Evolutionary conservation across 2,888 invertebrate species (phyloP), one percentile per base, ranked within the genome.

Genomic region (Calliscelio sp.): DNA sequence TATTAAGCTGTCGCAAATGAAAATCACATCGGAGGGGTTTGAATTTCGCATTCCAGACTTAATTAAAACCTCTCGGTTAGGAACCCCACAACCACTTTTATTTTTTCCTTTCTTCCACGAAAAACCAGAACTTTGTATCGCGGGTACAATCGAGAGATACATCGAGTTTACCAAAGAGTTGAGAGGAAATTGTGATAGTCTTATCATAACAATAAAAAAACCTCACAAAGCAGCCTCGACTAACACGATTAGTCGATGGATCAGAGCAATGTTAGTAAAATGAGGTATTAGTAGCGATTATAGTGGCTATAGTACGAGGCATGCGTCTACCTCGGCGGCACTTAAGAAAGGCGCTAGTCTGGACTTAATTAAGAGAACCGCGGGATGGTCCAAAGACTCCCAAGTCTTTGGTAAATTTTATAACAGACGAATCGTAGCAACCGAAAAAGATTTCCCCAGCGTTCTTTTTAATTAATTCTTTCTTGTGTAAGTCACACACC

Each of bases 61-160:
- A 41, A 41, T 41, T 41, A 41, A 41, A 41, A 41, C 41, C 41
- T 41, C 41, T 11, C 11, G 41, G 41, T n/a, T 41, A 41, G 41
- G 41, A 2, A n/a, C 41, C n/a, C n/a, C 41, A n/a, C 41, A 41
- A 41, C 41, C 41, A n/a, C 4, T 41, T 6, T 41, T 41, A n/a
- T 41, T 41, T n/a, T 41, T 41, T n/a, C 41, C 41, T 14, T 41
- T n/a, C n/a, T 41, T 41, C n/a, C 11, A n/a, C 11, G 41, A 41
- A 41, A 41, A 41, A 41, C 41, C 41, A n/a, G n/a, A 41, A n/a
- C 41, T 41, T n/a, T 41, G 41, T 41, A 41, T 41, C 41, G 41
- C 41, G 41, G n/a, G n/a, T n/a, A 41, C 41, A n/a, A 41, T 41
- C 11, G 41, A 41, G n/a, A 41, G 14, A n/a, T 41, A 41, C 41